Percentiles rank a stretch among this genome's conserved stretches.
phyloP scores from a whole-genome alignment of 2,888 invertebrate species.

The Lycocerus yunnanus region DNA sequence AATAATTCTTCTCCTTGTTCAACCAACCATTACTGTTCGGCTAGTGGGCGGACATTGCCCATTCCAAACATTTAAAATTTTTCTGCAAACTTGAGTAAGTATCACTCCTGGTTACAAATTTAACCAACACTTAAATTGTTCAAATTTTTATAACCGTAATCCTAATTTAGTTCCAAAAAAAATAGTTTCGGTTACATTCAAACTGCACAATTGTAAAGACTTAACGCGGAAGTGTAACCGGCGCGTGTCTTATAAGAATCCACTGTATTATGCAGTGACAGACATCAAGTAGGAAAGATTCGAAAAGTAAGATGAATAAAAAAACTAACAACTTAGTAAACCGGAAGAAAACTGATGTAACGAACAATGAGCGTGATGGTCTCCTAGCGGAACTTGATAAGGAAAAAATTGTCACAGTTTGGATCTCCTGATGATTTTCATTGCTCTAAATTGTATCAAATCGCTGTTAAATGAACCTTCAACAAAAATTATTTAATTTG shows the following conservation, averaged over 20 bases:
- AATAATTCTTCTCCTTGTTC: conserved; percentile 17
- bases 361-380: not conserved
- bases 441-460: not conserved
- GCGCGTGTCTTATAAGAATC: not conserved
- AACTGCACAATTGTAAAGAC: not conserved
- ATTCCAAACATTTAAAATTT: conserved; percentile 9
- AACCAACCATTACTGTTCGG: conserved; percentile 39
- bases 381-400: not conserved
- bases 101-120: not conserved
- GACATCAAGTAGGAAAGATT: not conserved
- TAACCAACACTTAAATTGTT: not conserved
- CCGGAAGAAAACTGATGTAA: not conserved
- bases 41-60: conserved; percentile 41
- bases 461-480: not conserved
- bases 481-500: not conserved
- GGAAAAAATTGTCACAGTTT: not conserved
- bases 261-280: not conserved
- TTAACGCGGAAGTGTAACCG: not conserved
- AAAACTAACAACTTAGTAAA: not conserved
- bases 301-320: not conserved
- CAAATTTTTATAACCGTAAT: not conserved
- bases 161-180: not conserved
- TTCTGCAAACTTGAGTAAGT: not conserved
- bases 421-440: not conserved
- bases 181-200: not conserved